Conservation (phyloP, 2,113 vertebrate species). For the Hemibagrus wyckioides region DNA sequence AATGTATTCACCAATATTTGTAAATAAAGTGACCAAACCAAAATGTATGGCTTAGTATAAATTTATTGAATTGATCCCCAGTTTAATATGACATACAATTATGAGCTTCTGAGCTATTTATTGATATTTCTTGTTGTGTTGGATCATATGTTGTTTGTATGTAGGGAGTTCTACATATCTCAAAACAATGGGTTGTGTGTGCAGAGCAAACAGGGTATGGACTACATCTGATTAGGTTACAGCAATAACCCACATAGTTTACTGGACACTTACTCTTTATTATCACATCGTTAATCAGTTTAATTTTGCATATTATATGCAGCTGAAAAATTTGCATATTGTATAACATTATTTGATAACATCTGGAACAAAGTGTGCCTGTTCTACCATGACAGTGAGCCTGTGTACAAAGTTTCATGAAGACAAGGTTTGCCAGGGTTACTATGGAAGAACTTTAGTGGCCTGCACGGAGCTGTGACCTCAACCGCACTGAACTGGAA, state of each 20-base stretch:
- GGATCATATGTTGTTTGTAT: background rate
- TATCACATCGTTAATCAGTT: background rate
- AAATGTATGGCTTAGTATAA: constrained; percentile 24
- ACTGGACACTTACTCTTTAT: background rate
- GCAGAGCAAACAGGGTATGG: background rate
- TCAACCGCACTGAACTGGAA: background rate
- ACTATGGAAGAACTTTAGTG: background rate
- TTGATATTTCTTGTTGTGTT: background rate
- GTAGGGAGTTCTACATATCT: background rate
- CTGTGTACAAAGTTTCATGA: background rate
- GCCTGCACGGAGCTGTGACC: background rate
- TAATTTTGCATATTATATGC: background rate
- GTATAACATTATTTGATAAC: background rate
- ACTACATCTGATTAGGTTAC: background rate
- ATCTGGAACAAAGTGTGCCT: background rate
- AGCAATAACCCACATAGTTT: too few relatives aligned
- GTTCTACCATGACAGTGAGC: background rate
- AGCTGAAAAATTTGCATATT: background rate
- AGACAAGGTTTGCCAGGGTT: background rate
- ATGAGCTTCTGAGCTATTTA: background rate
- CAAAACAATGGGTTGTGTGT: background rate
- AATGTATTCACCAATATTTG: constrained; percentile 66
- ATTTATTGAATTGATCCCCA: constrained; percentile 3
- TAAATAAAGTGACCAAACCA: constrained; percentile 76
- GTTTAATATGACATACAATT: background rate